These are phyloP conservation scores for Speoplatyrhinus poulsoni DNA, from an alignment of 2,113 vertebrate species.

Conservation along the genomic window DNA sequence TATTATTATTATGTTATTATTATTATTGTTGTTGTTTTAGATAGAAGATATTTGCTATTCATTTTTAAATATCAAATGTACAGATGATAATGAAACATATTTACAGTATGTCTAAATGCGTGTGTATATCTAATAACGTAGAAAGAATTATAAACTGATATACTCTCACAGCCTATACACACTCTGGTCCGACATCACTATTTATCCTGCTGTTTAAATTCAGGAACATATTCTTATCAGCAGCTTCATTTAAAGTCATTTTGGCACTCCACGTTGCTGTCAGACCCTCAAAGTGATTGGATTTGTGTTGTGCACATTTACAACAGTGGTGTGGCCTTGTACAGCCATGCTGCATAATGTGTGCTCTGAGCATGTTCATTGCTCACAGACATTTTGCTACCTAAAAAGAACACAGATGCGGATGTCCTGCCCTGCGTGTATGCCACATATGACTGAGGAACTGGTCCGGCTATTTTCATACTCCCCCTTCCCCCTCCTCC, in stretches of 20 bases:
- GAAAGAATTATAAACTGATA: no score
- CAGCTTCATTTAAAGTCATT: neutral
- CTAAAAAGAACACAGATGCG: conserved; percentile 79
- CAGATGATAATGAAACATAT: no score
- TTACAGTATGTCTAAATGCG: no score
- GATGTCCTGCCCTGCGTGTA: conserved; percentile 21
- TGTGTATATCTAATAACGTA: no score
- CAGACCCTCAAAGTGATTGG: conserved; percentile 20
- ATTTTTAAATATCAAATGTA: no score
- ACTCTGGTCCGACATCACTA: no score
- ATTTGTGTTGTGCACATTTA: conserved; percentile 46
- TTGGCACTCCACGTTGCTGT: conserved; percentile 16
- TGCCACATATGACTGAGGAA: conserved; percentile 31
- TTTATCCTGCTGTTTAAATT: no score
- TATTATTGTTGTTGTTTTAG: no score
- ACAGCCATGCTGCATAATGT: conserved; percentile 58
- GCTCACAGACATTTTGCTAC: conserved; percentile 72
- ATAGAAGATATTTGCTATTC: no score
- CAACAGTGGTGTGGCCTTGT: conserved; percentile 54
- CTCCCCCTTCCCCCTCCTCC: neutral
- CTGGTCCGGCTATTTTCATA: conserved; percentile 63
- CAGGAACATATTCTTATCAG: no score
- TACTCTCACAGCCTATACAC: no score
- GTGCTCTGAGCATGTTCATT: conserved; percentile 60
- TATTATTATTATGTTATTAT: no score